A percentile compares a stretch with the other conserved stretches of the same genome.
phyloP scores from a whole-genome alignment of 2,113 vertebrate species.

The Peucedramus taeniatus region DNA sequence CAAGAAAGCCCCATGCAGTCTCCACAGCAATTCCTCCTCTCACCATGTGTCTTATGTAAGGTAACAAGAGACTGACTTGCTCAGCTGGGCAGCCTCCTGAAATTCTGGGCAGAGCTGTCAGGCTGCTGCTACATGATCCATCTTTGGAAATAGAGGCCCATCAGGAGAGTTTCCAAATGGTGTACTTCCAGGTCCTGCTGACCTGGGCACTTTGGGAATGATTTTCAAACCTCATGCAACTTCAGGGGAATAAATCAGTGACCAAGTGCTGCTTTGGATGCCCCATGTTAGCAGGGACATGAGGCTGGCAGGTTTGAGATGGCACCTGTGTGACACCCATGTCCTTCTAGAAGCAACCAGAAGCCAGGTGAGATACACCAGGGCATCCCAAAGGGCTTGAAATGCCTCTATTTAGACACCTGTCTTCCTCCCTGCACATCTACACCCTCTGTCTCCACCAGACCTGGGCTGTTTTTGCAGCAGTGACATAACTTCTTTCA shows the following conservation, averaged over 20 bases:
- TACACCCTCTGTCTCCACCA: background rate
- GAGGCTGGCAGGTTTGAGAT: background rate
- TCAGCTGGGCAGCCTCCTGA: background rate
- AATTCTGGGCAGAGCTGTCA: background rate
- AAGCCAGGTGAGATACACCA: background rate
- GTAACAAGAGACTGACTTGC: background rate
- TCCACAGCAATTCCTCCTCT: background rate
- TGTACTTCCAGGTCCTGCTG: background rate
- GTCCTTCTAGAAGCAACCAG: background rate
- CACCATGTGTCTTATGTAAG: background rate
- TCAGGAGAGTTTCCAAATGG: accelerated
- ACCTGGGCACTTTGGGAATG: background rate
- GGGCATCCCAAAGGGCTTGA: background rate
- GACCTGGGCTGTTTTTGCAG: background rate
- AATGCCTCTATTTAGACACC: background rate
- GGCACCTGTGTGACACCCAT: background rate
- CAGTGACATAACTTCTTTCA: background rate
- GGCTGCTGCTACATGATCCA: background rate
- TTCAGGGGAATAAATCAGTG: background rate
- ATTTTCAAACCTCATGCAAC: background rate
- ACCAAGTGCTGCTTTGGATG: background rate
- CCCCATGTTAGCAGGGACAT: background rate
- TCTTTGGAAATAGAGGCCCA: background rate
- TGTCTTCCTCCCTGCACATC: background rate
- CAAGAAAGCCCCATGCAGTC: background rate